Percentiles rank a stretch among this genome's conserved stretches.
phyloP scores from a whole-genome alignment of 2,797 vertebrate species.

The Siniperca scherzeri region DNA sequence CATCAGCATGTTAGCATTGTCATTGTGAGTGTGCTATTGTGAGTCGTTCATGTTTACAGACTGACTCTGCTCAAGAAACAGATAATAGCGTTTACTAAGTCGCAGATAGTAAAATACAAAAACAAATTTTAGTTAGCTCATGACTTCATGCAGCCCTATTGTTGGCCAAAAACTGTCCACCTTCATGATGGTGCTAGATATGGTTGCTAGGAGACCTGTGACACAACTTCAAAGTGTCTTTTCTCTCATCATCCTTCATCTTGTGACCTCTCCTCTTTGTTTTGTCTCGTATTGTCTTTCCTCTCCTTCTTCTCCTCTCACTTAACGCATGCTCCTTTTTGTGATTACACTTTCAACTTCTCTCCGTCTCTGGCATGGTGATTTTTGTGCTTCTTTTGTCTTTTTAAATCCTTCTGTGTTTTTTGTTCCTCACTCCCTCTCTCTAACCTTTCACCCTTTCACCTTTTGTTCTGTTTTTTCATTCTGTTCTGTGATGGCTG shows the following conservation, averaged over 20 bases:
- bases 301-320: conserved; percentile 57
- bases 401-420: conserved; percentile 76
- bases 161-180: conserved; percentile 23
- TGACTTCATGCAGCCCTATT: conserved; percentile 1
- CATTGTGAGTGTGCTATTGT: no score
- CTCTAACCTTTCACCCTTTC: conserved; percentile 65
- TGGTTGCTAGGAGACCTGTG: conserved; percentile 17
- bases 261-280: conserved; percentile 62
- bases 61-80: no score
- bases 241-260: conserved; percentile 42
- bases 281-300: conserved; percentile 62
- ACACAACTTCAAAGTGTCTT: conserved; percentile 25
- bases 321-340: conserved; percentile 19
- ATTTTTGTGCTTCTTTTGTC: conserved; percentile 78
- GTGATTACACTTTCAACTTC: background rate
- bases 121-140: background rate
- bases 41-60: no score
- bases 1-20: background rate
- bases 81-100: background rate
- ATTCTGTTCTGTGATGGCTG: conserved; percentile 93
- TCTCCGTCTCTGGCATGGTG: conserved; percentile 26
- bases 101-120: background rate
- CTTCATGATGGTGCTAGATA: conserved; percentile 11
- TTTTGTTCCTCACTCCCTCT: conserved; percentile 40
- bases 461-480: conserved; percentile 79